Conservation (phyloP, 2,113 vertebrate species). For the Nerophis lumbriciformis region DNA sequence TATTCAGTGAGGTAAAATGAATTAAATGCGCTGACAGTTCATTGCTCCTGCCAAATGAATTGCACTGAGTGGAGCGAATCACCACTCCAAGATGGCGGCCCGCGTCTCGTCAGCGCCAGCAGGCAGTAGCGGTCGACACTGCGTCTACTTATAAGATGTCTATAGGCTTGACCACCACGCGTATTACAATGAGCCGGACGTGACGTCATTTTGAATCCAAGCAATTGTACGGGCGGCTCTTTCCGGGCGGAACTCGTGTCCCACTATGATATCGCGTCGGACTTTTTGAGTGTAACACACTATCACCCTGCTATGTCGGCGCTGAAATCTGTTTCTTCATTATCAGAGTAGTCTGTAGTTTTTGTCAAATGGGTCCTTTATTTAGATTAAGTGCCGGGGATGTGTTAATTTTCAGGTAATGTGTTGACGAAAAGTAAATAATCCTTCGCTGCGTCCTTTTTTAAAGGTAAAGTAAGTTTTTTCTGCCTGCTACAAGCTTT, state of each 20-base stretch:
- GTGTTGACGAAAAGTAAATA: slow-evolving; percentile 17
- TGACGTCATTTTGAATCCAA: too few species aligned
- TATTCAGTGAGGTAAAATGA: too few species aligned
- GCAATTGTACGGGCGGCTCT: background rate
- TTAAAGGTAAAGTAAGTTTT: slow-evolving; percentile 57
- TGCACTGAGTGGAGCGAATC: too few species aligned
- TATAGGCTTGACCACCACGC: too few species aligned
- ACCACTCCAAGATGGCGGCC: too few species aligned
- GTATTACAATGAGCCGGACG: too few species aligned
- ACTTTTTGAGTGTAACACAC: slow-evolving; percentile 38
- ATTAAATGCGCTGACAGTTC: too few species aligned
- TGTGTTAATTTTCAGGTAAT: slow-evolving; percentile 6
- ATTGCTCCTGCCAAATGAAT: too few species aligned
- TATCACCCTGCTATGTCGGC: slow-evolving; percentile 52
- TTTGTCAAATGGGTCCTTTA: slow-evolving; percentile 8
- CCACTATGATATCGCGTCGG: slow-evolving; percentile 14
- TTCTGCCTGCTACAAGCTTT: slow-evolving; percentile 17
- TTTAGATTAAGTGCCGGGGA: background rate
- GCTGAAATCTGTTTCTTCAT: slow-evolving; percentile 19
- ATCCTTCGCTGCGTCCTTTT: slow-evolving; percentile 9
- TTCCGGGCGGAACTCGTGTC: slow-evolving; percentile 16
- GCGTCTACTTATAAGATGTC: too few species aligned
- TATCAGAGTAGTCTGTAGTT: slow-evolving; percentile 25
- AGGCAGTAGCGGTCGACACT: too few species aligned
- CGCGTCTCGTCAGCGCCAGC: too few species aligned